These are phyloP conservation scores for Micoletzkya japonica DNA, from an alignment of 2,888 invertebrate genomes.

Conservation along the genomic window DNA sequence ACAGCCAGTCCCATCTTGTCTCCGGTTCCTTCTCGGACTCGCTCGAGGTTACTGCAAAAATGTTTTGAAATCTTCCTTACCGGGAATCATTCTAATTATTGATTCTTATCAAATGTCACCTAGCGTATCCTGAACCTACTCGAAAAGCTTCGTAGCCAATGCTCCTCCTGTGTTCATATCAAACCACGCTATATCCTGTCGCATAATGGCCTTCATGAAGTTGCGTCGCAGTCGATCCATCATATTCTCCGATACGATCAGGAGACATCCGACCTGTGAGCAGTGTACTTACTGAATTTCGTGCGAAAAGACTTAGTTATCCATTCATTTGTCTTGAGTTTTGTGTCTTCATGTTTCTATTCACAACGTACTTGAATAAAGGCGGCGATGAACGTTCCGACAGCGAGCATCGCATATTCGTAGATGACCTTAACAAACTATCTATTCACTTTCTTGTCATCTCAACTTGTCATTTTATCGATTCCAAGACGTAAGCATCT, in stretches of 20 bases:
- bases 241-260: slow-evolving; percentile 67
- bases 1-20: slow-evolving; percentile 62
- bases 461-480: slow-evolving; percentile 32
- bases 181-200: slow-evolving; percentile 64
- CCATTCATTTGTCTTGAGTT: not conserved
- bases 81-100: not conserved
- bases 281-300: not conserved
- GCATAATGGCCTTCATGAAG: slow-evolving; percentile 66
- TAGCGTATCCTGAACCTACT: slow-evolving; percentile 66
- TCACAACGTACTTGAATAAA: slow-evolving; percentile 31
- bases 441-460: slow-evolving; percentile 31
- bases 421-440: slow-evolving; percentile 41
- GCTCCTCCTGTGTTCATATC: slow-evolving; percentile 68
- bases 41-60: slow-evolving; percentile 57
- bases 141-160: slow-evolving; percentile 68
- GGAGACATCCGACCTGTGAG: slow-evolving; percentile 65
- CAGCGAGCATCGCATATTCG: slow-evolving; percentile 44
- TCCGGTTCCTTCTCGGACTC: slow-evolving; percentile 62
- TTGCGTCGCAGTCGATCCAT: slow-evolving; percentile 65
- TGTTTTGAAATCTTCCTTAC: not conserved
- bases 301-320: not conserved
- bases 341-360: not conserved
- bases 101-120: too few relatives aligned
- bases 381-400: slow-evolving; percentile 45
- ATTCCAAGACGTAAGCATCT: too few relatives aligned